phyloP scores from a whole-genome alignment of 1,140 invertebrate genomes.

The Diploscapter pachys region DNA sequence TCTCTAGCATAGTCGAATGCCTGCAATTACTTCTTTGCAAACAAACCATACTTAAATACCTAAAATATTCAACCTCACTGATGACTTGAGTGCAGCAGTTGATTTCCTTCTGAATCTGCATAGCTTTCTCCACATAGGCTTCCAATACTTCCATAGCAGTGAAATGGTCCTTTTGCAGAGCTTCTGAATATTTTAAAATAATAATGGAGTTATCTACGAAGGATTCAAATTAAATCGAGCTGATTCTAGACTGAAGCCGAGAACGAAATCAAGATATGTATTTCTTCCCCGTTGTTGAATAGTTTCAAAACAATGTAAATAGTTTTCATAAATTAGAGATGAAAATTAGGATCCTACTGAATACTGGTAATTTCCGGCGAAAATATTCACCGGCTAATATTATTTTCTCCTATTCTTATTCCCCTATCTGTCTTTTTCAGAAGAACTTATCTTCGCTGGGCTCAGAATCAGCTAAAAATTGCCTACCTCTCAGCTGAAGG shows the following conservation, averaged over 20 bases:
- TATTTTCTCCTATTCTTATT: too few relatives aligned
- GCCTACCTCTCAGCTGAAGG: constrained; percentile 6
- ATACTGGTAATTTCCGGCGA: not conserved
- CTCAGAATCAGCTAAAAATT: too few relatives aligned
- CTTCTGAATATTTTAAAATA: constrained; percentile 20
- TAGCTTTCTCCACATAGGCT: constrained; percentile 22
- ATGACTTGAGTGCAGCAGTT: constrained; percentile 31
- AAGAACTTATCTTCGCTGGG: too few relatives aligned
- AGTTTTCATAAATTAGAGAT: not conserved
- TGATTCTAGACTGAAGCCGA: too few relatives aligned
- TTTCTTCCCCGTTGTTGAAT: not conserved
- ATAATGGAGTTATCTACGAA: not conserved
- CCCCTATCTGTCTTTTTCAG: not conserved
- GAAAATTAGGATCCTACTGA: not conserved
- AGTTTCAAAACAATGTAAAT: not conserved
- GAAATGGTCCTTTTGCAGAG: constrained; percentile 13
- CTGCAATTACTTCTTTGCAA: not conserved
- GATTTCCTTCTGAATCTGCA: constrained; percentile 17
- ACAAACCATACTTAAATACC: not conserved
- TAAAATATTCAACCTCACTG: not conserved
- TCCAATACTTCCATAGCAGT: constrained; percentile 27
- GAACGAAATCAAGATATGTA: not conserved
- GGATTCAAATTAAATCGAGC: too few relatives aligned
- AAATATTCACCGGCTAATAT: too few relatives aligned
- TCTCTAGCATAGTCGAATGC: constrained; percentile 17